These are phyloP conservation scores for Paratrypauchen microcephalus DNA, from an alignment of 2,797 vertebrate genomes.

Conservation along the genomic window DNA sequence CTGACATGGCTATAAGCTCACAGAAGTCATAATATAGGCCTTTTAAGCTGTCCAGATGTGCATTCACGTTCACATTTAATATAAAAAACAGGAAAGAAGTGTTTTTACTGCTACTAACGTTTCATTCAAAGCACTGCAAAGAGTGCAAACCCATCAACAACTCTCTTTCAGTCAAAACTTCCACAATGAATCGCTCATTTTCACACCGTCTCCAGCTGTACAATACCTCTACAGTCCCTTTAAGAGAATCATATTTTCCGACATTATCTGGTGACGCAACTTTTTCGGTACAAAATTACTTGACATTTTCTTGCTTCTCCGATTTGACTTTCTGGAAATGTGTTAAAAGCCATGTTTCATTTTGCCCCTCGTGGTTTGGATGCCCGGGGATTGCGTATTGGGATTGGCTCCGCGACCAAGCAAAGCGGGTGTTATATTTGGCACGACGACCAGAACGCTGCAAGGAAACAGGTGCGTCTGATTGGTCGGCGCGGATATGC, in stretches of 20 bases:
- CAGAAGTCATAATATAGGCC: too few relatives aligned
- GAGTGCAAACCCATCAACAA: conserved; percentile 4
- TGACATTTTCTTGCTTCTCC: conserved; percentile 49
- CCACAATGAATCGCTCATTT: conserved; percentile 46
- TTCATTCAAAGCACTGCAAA: not conserved
- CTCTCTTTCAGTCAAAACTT: conserved; percentile 20
- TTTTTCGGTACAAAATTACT: conserved; percentile 51
- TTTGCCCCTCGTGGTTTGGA: conserved; percentile 45
- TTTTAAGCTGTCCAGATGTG: too few relatives aligned
- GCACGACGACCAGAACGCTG: conserved; percentile 43
- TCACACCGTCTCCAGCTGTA: conserved; percentile 43
- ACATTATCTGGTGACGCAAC: conserved; percentile 66
- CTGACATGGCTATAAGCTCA: too few relatives aligned
- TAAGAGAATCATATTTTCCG: conserved; percentile 58
- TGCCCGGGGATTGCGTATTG: conserved; percentile 63
- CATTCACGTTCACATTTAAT: too few relatives aligned
- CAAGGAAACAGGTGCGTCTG: conserved; percentile 67
- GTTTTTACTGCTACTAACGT: too few relatives aligned
- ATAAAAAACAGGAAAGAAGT: too few relatives aligned
- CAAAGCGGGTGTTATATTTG: conserved; percentile 75
- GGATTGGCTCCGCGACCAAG: conserved; percentile 69
- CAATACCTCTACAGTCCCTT: conserved; percentile 58
- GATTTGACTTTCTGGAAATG: conserved; percentile 59
- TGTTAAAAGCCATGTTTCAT: conserved; percentile 61
- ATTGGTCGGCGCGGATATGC: conserved; percentile 55